Conservation (phyloP, 2,888 invertebrate species). For the Chirona hameri region DNA sequence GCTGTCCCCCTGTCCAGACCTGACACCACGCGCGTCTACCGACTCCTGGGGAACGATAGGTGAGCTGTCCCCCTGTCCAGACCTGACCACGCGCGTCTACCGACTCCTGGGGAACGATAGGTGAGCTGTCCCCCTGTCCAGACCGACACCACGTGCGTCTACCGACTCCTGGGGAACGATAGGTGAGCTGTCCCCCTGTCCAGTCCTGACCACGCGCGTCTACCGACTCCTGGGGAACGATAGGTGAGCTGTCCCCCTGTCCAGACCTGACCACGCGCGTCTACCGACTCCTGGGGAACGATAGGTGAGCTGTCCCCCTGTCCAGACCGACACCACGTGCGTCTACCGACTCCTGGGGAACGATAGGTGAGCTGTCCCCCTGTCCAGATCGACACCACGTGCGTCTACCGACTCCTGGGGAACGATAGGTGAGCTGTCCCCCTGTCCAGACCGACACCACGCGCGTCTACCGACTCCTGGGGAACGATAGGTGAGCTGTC, state of each 20-base stretch:
- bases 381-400: background rate
- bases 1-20: background rate
- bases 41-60: conserved; percentile 63
- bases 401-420: too few species aligned
- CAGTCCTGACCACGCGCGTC: background rate
- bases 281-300: too few species aligned
- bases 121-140: too few species aligned
- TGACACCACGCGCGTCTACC: background rate
- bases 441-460: background rate
- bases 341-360: conserved; percentile 88
- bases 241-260: conserved; percentile 59
- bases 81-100: background rate
- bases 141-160: conserved; percentile 84
- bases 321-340: conserved; percentile 83
- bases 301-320: too few species aligned
- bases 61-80: conserved; percentile 45
- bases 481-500: too few species aligned
- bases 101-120: too few species aligned
- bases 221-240: conserved; percentile 52
- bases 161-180: conserved; percentile 88
- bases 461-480: too few species aligned
- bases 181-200: conserved; percentile 58
- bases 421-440: conserved; percentile 67
- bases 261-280: background rate
- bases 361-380: conserved; percentile 67